Conservation (phyloP, 2,888 invertebrate genomes). For the Timandra comae region DNA sequence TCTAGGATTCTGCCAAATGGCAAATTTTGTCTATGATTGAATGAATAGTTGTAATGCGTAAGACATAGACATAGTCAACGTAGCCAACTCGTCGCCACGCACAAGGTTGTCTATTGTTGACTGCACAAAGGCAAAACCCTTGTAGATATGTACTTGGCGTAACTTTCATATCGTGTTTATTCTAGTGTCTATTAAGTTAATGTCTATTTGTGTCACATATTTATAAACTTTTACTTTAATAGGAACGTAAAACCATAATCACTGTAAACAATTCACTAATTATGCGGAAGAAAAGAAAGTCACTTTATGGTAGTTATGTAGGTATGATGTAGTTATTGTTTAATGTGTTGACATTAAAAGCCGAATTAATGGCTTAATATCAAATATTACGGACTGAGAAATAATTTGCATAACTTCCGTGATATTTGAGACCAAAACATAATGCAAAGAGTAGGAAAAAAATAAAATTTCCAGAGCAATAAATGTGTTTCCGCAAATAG, state of each 20-base stretch:
- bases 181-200: too few species aligned
- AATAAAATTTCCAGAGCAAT: conserved; percentile 24
- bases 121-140: conserved; percentile 19
- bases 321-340: too few species aligned
- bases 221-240: too few species aligned
- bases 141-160: too few species aligned
- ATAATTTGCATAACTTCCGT: conserved; percentile 26
- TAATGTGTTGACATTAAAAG: too few species aligned
- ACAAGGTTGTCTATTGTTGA: conserved; percentile 40
- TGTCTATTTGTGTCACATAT: too few species aligned
- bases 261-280: too few species aligned
- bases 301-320: too few species aligned
- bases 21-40: conserved; percentile 43
- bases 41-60: conserved; percentile 42
- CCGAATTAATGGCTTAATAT: too few species aligned
- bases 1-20: conserved; percentile 42
- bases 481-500: conserved; percentile 35
- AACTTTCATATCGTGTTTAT: too few species aligned
- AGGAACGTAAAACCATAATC: too few species aligned
- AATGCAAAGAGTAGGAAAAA: conserved; percentile 1
- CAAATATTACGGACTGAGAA: background rate
- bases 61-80: conserved; percentile 30
- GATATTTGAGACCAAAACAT: conserved; percentile 14
- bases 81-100: conserved; percentile 42
- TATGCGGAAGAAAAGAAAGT: too few species aligned